Evolutionary conservation across 2,113 vertebrate species (phyloP).

Genomic region (Addax nasomaculatus): DNA sequence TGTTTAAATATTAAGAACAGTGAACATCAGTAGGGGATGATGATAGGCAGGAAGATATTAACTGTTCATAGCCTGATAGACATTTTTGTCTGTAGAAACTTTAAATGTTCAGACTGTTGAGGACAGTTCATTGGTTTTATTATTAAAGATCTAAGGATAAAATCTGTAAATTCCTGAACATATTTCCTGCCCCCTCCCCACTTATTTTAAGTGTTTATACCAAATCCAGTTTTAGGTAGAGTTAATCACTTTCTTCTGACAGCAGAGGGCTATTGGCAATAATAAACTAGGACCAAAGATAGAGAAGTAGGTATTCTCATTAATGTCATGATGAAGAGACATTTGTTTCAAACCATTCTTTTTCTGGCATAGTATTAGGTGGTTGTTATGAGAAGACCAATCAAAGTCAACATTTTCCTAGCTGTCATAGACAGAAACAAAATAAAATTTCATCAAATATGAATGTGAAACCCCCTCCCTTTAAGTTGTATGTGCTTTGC

Average conservation of each 20-base stretch:
- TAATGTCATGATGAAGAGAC: background rate
- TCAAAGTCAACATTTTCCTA: background rate
- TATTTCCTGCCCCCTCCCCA: background rate
- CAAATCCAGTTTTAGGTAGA: background rate
- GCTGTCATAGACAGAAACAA: background rate
- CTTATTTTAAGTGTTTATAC: background rate
- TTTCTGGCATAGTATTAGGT: no score
- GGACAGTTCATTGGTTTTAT: background rate
- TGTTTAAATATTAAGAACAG: conserved; percentile 70
- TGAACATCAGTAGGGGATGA: conserved; percentile 15
- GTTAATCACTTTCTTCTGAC: background rate
- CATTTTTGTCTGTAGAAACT: conserved; percentile 27
- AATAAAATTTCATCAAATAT: background rate
- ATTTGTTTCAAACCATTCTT: background rate
- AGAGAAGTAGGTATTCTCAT: background rate
- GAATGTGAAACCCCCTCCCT: background rate
- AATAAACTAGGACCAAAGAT: background rate
- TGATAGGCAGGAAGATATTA: conserved; percentile 59
- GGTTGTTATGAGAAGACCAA: background rate
- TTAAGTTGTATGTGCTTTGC: background rate
- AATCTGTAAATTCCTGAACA: background rate
- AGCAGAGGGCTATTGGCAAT: background rate
- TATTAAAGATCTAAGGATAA: background rate
- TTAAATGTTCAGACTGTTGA: background rate
- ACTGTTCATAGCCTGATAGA: conserved; percentile 10